These are phyloP conservation scores for Alligator mississippiensis DNA, from an alignment of 2,113 vertebrate genomes.

Conservation along the genomic window DNA sequence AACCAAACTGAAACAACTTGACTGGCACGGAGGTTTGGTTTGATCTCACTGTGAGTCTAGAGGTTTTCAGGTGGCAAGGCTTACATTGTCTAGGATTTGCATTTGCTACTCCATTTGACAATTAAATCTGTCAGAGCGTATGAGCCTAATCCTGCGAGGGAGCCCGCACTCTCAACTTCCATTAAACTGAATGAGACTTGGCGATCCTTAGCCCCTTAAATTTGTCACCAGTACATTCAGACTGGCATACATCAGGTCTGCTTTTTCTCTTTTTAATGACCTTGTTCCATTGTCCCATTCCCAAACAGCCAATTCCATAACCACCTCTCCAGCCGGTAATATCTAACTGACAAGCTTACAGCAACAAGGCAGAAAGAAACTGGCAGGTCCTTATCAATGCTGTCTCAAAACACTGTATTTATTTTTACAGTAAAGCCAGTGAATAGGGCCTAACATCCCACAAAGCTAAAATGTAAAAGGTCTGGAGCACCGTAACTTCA, in stretches of 20 bases:
- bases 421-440: conserved; percentile 30
- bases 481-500: not conserved
- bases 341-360: conserved; percentile 19
- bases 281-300: not conserved
- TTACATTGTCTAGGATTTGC: not conserved
- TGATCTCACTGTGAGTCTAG: conserved; percentile 35
- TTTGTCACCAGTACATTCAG: not conserved
- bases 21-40: conserved; percentile 14
- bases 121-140: not conserved
- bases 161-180: not conserved
- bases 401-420: not conserved
- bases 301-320: not conserved
- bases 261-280: not conserved
- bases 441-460: not conserved
- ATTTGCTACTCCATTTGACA: conserved; percentile 20
- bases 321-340: conserved; percentile 19
- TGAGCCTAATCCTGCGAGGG: not conserved
- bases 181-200: not conserved
- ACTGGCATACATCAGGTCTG: not conserved
- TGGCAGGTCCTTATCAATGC: conserved; percentile 2
- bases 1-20: not conserved
- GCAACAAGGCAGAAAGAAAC: conserved; percentile 9
- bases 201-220: not conserved
- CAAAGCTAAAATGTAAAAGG: not conserved
- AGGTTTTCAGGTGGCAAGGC: conserved; percentile 17